Evolutionary conservation across 2,797 vertebrate genomes (phyloP).

Genomic region (Cichlasoma orientale): DNA sequence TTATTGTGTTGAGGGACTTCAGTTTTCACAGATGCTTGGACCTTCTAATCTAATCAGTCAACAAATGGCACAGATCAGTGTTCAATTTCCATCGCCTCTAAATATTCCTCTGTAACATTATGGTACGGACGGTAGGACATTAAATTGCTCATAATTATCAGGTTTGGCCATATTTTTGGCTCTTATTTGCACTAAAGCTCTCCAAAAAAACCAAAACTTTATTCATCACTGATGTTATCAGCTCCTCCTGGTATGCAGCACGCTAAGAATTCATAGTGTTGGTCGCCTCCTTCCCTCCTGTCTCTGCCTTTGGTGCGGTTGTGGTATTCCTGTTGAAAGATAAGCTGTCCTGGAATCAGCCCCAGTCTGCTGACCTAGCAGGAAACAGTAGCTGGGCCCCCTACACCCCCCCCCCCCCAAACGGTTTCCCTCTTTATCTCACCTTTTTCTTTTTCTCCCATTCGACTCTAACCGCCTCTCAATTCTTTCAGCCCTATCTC

Average conservation of each 20-base stretch:
- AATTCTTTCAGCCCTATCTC: constrained; percentile 41
- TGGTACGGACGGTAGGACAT: background rate
- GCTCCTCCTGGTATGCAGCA: constrained; percentile 3
- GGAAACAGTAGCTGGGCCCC: constrained; percentile 44
- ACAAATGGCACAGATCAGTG: background rate
- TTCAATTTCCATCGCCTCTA: background rate
- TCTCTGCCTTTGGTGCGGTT: constrained; percentile 37
- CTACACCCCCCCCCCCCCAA: background rate
- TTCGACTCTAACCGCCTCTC: constrained; percentile 28
- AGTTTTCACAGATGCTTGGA: background rate
- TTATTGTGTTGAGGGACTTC: background rate
- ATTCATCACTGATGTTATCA: background rate
- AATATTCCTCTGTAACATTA: background rate
- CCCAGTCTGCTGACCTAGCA: constrained; percentile 68
- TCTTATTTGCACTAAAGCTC: background rate
- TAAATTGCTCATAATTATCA: background rate
- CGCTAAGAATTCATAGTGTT: constrained; percentile 13
- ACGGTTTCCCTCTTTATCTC: constrained; percentile 28
- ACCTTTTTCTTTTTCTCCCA: constrained; percentile 31
- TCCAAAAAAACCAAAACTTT: background rate
- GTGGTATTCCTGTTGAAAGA: constrained; percentile 69
- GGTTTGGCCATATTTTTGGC: background rate
- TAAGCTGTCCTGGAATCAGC: constrained; percentile 62
- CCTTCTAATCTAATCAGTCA: background rate
- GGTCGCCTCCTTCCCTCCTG: constrained; percentile 12